These are phyloP conservation scores for Eristalis pertinax DNA, from an alignment of 2,888 invertebrate species.

Conservation along the genomic window DNA sequence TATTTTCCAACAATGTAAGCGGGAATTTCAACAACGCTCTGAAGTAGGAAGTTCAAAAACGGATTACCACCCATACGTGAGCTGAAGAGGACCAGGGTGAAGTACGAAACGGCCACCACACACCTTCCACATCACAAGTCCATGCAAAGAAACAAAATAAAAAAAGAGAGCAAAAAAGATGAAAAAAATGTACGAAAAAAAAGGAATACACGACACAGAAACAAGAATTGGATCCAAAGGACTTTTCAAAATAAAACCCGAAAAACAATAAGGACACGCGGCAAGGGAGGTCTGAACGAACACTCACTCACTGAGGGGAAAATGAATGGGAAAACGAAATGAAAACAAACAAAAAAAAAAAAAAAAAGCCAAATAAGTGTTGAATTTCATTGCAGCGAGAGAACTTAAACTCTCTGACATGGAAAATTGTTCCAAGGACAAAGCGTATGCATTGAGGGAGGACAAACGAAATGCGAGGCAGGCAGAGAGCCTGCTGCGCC, in stretches of 20 bases:
- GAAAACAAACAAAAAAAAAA: too few species aligned
- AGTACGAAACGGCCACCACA: constrained; percentile 82
- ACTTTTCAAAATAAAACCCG: constrained; percentile 27
- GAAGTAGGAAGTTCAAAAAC: constrained; percentile 85
- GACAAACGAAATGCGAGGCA: constrained; percentile 54
- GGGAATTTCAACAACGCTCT: constrained; percentile 85
- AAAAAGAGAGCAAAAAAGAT: constrained; percentile 13
- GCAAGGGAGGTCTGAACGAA: neutral
- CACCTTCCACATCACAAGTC: constrained; percentile 79
- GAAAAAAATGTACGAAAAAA: constrained; percentile 23
- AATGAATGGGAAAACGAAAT: constrained; percentile 7
- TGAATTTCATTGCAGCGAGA: constrained; percentile 66
- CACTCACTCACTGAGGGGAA: neutral
- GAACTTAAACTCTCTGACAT: constrained; percentile 65
- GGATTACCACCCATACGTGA: constrained; percentile 85
- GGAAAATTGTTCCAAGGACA: constrained; percentile 72
- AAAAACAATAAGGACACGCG: constrained; percentile 21
- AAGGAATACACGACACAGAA: constrained; percentile 1
- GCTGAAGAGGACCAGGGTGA: constrained; percentile 83
- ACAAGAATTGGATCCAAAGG: constrained; percentile 21
- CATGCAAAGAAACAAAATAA: constrained; percentile 69
- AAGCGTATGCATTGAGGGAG: constrained; percentile 54
- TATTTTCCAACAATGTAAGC: constrained; percentile 84
- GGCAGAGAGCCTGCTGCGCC: neutral
- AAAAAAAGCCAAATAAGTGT: constrained; percentile 49